Base-by-base conservation (phyloP, 2,113 vertebrate species). In the Neotoma lepida region DNA sequence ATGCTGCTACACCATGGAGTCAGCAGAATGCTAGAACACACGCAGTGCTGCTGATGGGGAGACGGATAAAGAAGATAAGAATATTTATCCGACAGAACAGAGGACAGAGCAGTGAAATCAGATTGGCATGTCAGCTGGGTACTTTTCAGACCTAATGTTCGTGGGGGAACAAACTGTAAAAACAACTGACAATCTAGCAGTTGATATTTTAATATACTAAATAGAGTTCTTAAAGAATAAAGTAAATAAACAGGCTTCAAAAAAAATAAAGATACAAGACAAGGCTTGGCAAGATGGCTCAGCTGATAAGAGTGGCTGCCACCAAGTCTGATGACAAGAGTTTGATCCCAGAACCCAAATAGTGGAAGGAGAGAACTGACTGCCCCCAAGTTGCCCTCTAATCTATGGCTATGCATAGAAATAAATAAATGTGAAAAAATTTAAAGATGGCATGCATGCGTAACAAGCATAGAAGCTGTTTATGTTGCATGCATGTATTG, bases 11-110 rank as follows among this genome's bases (percentile, higher is more conserved):
- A 1, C 18, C 33, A 18, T 33, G 30, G 39, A 10, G 33, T 44
- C 13, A 9, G 13, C 84, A 88, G 3, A 44, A 66, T 9, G 3
- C 22, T 51, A 35, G 76, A 6, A 14, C 61, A 9, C 2, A 63
- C 0, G 4, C 12, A 28, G 41, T 4, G 8, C 26, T 2, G 1
- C 51, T 5, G 18, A 44, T 1, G 7, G 49, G n/a, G 30, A 6
- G 51, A 41, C 12, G 5, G 15, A 64, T 6, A 2, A 12, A 3
- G 26, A 61, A 18, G 26, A 26, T 30, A 15, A 90, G 63, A 8
- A 0, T 13, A 1, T 71, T 17, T 4, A 9, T 4, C 9, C n/a
- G 12, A 2, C 0, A 56, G 70, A 58, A 6, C 54, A 51, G 28
- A 41, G 24, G 0, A 2, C 3, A 20, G 78, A 35, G 33, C 35